Percentiles rank a stretch among this genome's conserved stretches.
These are phyloP conservation scores for Deilephila porcellus DNA, from an alignment of 2,888 invertebrate species.

Conservation along the genomic window DNA sequence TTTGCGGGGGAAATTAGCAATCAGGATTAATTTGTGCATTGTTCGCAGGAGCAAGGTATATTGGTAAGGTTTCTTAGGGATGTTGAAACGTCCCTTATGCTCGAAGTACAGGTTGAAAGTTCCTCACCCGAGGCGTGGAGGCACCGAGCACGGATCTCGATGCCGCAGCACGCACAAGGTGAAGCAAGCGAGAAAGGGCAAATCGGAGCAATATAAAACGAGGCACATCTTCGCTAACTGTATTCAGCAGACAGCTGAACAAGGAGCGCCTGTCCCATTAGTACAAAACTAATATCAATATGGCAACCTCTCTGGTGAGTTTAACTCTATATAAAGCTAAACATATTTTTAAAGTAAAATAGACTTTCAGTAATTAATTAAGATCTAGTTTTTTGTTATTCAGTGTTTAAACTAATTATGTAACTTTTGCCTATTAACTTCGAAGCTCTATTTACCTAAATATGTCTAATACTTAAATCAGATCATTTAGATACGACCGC, in stretches of 20 bases:
- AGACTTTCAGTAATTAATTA: background rate
- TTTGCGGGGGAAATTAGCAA: background rate
- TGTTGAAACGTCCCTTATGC: constrained; percentile 13
- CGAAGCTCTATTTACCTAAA: background rate
- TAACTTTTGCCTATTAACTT: background rate
- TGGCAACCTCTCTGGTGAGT: constrained; percentile 74
- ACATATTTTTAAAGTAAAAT: background rate
- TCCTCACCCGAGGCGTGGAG: constrained; percentile 56
- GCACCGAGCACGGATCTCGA: constrained; percentile 58
- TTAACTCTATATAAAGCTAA: background rate
- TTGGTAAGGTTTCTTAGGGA: background rate
- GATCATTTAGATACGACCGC: no score
- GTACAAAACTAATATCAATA: constrained; percentile 53
- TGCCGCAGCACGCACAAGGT: constrained; percentile 78
- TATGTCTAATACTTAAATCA: no score
- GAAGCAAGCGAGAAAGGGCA: constrained; percentile 83
- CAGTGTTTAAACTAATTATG: background rate
- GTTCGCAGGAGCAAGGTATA: background rate
- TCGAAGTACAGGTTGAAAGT: constrained; percentile 37
- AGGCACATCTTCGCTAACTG: constrained; percentile 74
- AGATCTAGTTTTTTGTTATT: background rate
- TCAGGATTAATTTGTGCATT: background rate
- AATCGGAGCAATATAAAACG: constrained; percentile 81
- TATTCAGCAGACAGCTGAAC: constrained; percentile 76
- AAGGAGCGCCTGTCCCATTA: constrained; percentile 60